Conservation (phyloP, 2,113 vertebrate species). For the Xyliphius kryptos region DNA sequence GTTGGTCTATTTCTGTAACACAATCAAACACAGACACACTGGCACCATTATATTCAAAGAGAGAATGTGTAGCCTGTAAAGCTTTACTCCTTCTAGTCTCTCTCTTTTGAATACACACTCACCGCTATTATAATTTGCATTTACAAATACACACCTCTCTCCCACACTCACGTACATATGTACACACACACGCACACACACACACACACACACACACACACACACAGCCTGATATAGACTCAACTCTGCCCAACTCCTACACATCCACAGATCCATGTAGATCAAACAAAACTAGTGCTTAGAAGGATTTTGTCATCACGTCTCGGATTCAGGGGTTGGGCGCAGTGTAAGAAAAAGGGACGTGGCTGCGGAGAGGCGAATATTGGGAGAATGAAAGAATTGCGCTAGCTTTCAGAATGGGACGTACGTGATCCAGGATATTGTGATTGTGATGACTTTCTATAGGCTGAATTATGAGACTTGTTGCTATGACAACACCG, state of each 20-base stretch:
- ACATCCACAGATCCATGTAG: conserved; percentile 38
- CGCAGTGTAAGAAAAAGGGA: conserved; percentile 9
- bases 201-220: conserved; percentile 7
- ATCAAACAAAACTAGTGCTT: conserved; percentile 18
- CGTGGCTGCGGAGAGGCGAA: conserved; percentile 12
- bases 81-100: no score
- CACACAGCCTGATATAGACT: conserved; percentile 48
- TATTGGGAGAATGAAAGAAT: conserved; percentile 3
- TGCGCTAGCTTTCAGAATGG: conserved; percentile 2
- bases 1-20: no score
- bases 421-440: conserved; percentile 37
- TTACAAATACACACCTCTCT: neutral
- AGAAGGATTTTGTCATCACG: neutral
- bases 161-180: neutral
- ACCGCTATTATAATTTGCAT: neutral
- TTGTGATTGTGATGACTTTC: conserved; percentile 58
- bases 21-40: no score
- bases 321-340: conserved; percentile 1
- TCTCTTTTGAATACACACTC: neutral
- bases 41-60: no score
- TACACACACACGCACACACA: neutral
- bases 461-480: conserved; percentile 51
- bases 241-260: conserved; percentile 49
- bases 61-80: no score
- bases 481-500: conserved; percentile 69